phyloP scores from a whole-genome alignment of 2,888 invertebrate genomes.

The Piscicola geometra region DNA sequence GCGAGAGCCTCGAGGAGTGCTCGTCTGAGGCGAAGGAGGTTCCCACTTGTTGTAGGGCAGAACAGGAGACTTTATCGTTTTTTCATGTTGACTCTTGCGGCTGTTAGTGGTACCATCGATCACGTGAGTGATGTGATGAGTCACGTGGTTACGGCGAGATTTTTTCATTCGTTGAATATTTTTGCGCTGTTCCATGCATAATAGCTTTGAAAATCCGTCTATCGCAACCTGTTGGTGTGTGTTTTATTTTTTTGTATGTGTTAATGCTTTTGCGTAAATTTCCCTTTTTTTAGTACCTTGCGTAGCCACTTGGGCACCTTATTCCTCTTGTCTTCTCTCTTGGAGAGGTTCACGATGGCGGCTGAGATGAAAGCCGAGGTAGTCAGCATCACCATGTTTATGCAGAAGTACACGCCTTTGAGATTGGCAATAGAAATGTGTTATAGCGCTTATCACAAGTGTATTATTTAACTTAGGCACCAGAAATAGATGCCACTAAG shows the following conservation, averaged over 20 bases:
- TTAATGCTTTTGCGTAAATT: too few species aligned
- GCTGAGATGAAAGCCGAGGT: slow-evolving; percentile 55
- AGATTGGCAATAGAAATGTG: too few species aligned
- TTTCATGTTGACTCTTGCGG: slow-evolving; percentile 40
- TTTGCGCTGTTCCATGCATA: slow-evolving; percentile 48
- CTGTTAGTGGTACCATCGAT: slow-evolving; percentile 37
- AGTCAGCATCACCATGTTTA: slow-evolving; percentile 57
- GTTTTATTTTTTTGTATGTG: too few species aligned
- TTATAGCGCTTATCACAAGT: too few species aligned
- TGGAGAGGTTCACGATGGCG: slow-evolving; percentile 55
- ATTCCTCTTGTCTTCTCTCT: slow-evolving; percentile 51
- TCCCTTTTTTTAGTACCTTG: slow-evolving; percentile 47
- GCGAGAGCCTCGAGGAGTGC: neutral
- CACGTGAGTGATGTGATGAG: slow-evolving; percentile 43
- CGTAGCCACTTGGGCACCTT: slow-evolving; percentile 50
- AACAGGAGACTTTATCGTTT: slow-evolving; percentile 42
- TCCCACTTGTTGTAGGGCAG: slow-evolving; percentile 42
- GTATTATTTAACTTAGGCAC: too few species aligned
- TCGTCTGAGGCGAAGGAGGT: slow-evolving; percentile 13
- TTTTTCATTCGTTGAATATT: slow-evolving; percentile 20
- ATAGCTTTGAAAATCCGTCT: slow-evolving; percentile 49
- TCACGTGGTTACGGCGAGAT: slow-evolving; percentile 36
- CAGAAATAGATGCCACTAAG: neutral
- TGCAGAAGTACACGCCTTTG: slow-evolving; percentile 56
- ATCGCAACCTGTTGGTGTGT: slow-evolving; percentile 48